Evolutionary conservation across 1,140 invertebrate species (phyloP), one percentile per base, ranked within the genome.

Genomic region (Oreohelix idahoensis): DNA sequence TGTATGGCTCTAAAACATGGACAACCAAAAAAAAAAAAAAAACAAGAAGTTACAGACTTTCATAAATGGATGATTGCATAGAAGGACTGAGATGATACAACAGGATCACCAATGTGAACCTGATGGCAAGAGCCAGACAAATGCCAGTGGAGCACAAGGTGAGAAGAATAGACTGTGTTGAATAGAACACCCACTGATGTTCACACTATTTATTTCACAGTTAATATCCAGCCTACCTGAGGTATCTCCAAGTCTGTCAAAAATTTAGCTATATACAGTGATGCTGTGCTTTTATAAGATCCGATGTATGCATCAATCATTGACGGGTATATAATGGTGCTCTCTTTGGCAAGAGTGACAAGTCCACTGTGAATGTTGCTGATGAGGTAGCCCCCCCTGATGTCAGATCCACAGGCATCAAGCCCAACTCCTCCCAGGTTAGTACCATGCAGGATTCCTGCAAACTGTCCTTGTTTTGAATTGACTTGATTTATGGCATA

Each of bases 181-280:
- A n/a, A n/a, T n/a, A n/a, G n/a, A n/a, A n/a, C n/a, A n/a, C n/a
- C n/a, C n/a, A n/a, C n/a, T n/a, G n/a, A n/a, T n/a, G n/a, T n/a
- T n/a, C n/a, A n/a, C n/a, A n/a, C n/a, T n/a, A n/a, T n/a, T n/a
- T n/a, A n/a, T n/a, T n/a, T n/a, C n/a, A n/a, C n/a, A n/a, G n/a
- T n/a, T n/a, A n/a, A n/a, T n/a, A n/a, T n/a, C n/a, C n/a, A n/a
- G 26, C 39, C 0, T 70, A 81, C 79, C 73, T 83, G 81, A 0
- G 96, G 95, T 80, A 96, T 96, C 85, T 95, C 94, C 87, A 96
- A 95, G 0, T 96, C 81, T 45, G 87, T 90, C 39, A 91, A 83
- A 58, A 92, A 87, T 38, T 88, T 78, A 20, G 89, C 89, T 69
- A 91, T 75, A 71, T 91, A 88, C 17, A 89, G 86, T 0, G 91